Conservation (phyloP, 2,797 vertebrate species). For the Hemibagrus guttatus region DNA sequence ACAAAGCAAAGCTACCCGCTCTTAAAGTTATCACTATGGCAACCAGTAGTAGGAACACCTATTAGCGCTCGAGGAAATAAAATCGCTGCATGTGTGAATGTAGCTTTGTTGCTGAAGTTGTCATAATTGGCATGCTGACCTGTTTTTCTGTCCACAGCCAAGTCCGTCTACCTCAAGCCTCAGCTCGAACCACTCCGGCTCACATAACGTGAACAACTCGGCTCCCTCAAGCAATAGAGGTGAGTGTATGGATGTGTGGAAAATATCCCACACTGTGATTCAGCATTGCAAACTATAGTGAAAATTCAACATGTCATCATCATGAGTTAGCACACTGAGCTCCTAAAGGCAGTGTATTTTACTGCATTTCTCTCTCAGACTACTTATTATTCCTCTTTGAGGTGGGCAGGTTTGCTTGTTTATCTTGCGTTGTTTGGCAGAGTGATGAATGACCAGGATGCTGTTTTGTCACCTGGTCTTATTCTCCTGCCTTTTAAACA, state of each 20-base stretch:
- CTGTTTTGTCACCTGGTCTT: not conserved
- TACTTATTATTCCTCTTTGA: not conserved
- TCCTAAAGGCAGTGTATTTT: not conserved
- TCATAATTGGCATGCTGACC: not conserved
- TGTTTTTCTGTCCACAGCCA: slow-evolving; percentile 62
- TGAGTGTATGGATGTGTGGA: slow-evolving; percentile 56
- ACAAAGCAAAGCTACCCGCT: too few relatives aligned
- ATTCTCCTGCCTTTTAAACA: not conserved
- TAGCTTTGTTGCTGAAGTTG: too few relatives aligned
- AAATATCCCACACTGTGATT: not conserved
- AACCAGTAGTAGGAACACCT: too few relatives aligned
- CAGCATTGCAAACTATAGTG: not conserved
- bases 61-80: too few relatives aligned
- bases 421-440: not conserved
- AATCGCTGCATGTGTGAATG: too few relatives aligned
- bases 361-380: not conserved
- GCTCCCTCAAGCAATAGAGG: slow-evolving; percentile 87
- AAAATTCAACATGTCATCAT: not conserved
- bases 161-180: slow-evolving; percentile 89
- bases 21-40: too few relatives aligned
- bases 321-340: not conserved
- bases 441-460: slow-evolving; percentile 3
- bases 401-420: not conserved
- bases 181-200: slow-evolving; percentile 86
- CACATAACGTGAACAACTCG: slow-evolving; percentile 84